Evolutionary conservation across 2,113 vertebrate genomes (phyloP).

Genomic region (Antechinus flavipes): DNA sequence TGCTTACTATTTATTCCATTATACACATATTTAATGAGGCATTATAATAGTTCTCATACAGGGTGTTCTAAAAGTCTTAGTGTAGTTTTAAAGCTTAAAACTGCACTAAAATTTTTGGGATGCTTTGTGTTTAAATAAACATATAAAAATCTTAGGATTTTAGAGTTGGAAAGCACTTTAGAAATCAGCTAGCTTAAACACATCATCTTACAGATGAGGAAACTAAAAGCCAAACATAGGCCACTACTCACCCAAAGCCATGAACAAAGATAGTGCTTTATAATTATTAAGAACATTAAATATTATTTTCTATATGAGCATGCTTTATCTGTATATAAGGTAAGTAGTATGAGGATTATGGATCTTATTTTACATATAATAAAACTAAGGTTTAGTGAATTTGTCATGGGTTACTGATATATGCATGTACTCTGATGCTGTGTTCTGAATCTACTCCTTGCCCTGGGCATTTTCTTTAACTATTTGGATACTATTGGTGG

Average conservation of each 20-base stretch:
- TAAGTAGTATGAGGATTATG: neutral
- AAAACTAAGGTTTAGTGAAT: neutral
- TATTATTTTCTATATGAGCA: neutral
- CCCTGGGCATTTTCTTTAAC: neutral
- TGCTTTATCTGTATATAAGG: neutral
- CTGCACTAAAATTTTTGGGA: neutral
- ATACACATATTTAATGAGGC: neutral
- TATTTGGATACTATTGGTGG: neutral
- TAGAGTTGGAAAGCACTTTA: neutral
- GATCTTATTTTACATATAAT: neutral
- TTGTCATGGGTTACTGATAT: neutral
- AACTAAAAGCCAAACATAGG: neutral
- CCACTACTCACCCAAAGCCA: neutral
- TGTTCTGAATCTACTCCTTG: neutral
- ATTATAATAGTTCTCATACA: neutral
- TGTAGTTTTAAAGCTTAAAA: neutral
- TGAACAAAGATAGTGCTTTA: neutral
- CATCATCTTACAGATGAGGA: conserved; percentile 5
- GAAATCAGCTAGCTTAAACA: neutral
- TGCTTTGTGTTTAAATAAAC: neutral
- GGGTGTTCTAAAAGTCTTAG: neutral
- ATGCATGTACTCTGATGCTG: neutral
- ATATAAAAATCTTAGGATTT: neutral
- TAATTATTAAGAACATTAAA: neutral
- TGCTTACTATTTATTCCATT: neutral